Base-by-base conservation (phyloP, 2,113 vertebrate genomes). In the Plectropomus leopardus region DNA sequence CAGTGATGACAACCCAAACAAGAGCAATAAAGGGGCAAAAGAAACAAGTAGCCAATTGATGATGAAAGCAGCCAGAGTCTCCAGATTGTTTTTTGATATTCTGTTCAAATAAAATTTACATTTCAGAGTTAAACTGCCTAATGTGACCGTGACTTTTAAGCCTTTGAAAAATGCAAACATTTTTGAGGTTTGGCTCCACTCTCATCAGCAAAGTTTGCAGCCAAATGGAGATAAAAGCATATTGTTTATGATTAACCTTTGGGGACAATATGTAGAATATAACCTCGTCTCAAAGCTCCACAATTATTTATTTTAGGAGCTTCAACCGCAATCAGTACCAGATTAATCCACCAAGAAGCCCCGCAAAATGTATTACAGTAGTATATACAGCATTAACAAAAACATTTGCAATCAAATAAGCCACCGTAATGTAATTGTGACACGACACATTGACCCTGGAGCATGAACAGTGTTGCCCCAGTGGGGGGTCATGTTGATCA, bases 51-150 rank as follows among this genome's bases (percentile, higher is more conserved):
- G 14, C 30, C 67, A 40, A 47, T 30, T 61, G 40, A 72, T 47
- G 61, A 57, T 69, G 30, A 42, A 21, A 61, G 14, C 17, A 16
- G 19, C 21, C 40, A 32, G 7, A 53, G 24, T 75, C 34, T 70
- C 63, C 68, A 68, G 57, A 63, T 55, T 73, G 55, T 64, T 40
- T n/a, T 85, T 67, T 76, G 50, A 68, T 69, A 50, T n/a, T 34
- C 47, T 42, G n/a, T 9, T 48, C 19, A 45, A 45, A 63, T 30
- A 60, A 36, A 32, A 17, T 2, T 4, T 34, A 30, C 9, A 44
- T 78, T 55, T 54, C 6, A 50, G 0, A 34, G 21, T 44, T n/a
- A 16, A 72, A 48, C 7, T 58, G 23, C 50, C 34, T n/a, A 7
- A 4, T 40, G 53, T 54, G 55, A 55, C 34, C 15, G 7, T 82